Percentiles rank a stretch among this genome's conserved stretches.
Conservation (phyloP, 2,113 vertebrate genomes). For the Nycticryphes semicollaris region DNA sequence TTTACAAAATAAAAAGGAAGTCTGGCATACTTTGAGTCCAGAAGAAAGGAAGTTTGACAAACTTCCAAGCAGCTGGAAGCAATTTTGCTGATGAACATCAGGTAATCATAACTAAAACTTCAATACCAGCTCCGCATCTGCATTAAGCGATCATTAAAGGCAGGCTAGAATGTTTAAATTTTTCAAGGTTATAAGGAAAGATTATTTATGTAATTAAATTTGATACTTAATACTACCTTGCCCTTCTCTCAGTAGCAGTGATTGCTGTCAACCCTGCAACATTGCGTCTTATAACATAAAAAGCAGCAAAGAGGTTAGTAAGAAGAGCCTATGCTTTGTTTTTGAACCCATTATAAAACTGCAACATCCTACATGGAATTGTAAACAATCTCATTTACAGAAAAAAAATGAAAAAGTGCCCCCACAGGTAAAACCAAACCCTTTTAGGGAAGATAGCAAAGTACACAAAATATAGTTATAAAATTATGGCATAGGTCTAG, state of each 20-base stretch:
- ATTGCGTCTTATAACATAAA: not conserved
- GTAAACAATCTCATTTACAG: conserved; percentile 3
- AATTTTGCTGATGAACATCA: not conserved
- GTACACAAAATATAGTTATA: not conserved
- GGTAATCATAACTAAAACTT: not conserved
- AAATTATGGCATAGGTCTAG: not conserved
- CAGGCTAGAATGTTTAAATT: not conserved
- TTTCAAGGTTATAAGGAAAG: not conserved
- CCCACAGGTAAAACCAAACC: not conserved
- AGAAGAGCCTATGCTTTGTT: not conserved
- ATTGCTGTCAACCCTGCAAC: not conserved
- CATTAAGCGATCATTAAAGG: not conserved
- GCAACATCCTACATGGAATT: not conserved
- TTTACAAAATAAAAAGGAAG: not conserved
- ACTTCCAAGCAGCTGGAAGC: not conserved
- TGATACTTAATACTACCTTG: not conserved
- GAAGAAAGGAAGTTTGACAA: not conserved
- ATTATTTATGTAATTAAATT: conserved; percentile 22
- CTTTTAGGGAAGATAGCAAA: not conserved
- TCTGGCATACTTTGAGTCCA: not conserved
- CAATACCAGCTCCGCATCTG: not conserved
- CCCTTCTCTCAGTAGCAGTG: conserved; percentile 5
- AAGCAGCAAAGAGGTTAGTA: not conserved
- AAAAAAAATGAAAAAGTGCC: not conserved
- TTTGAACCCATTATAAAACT: conserved; percentile 16